Evolutionary conservation across 2,888 invertebrate genomes (phyloP).

Genomic region (Cheilosia impressa): DNA sequence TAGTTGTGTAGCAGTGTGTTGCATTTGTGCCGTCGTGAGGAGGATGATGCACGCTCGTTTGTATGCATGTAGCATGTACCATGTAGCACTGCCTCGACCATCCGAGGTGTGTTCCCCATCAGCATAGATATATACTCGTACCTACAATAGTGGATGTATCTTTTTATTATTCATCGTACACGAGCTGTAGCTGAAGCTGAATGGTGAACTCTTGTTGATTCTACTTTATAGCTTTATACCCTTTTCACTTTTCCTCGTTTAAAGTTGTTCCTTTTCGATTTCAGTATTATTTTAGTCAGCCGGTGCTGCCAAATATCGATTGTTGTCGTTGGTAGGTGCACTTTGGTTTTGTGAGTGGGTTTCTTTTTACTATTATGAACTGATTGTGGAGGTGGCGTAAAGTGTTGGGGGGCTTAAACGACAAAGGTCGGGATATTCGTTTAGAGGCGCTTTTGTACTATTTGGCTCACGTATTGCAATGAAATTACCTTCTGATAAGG

Average conservation of each 20-base stretch:
- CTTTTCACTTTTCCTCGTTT: conserved; percentile 5
- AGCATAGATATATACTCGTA: not conserved
- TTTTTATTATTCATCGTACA: conserved; percentile 53
- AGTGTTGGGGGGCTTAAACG: not conserved
- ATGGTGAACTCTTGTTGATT: conserved; percentile 46
- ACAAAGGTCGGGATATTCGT: not conserved
- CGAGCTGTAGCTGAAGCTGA: not conserved
- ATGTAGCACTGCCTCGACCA: not conserved
- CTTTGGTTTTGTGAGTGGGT: not conserved
- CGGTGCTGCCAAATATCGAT: conserved; percentile 23
- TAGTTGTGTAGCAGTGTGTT: conserved; percentile 9
- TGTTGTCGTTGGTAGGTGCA: not conserved
- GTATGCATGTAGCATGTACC: not conserved
- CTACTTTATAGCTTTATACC: conserved; percentile 10
- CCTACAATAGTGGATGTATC: conserved; percentile 25
- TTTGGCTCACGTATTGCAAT: not conserved
- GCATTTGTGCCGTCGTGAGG: conserved; percentile 25
- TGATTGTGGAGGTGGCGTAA: not conserved
- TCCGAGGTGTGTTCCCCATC: conserved; percentile 35
- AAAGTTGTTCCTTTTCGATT: conserved; percentile 15
- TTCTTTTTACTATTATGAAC: not conserved
- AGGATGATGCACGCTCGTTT: conserved; percentile 10
- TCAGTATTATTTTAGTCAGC: conserved; percentile 10
- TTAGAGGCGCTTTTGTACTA: not conserved
- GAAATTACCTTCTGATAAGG: not conserved